phyloP scores from a whole-genome alignment of 2,113 vertebrate species.

The Festucalex cinctus region DNA sequence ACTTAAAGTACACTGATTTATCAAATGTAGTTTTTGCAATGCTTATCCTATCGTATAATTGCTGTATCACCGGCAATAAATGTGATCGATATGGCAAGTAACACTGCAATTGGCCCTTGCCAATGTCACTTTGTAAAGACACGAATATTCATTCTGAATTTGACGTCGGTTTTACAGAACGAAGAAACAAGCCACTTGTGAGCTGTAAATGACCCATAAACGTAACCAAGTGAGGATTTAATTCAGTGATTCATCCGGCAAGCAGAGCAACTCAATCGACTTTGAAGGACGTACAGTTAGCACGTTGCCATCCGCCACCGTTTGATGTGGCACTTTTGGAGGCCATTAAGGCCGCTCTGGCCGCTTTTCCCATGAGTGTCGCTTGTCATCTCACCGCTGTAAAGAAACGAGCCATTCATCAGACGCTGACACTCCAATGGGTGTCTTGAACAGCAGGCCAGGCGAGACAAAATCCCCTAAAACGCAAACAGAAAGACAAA shows the following conservation, averaged over 20 bases:
- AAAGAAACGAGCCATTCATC: conserved; percentile 37
- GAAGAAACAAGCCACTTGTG: background rate
- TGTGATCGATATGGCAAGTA: no score
- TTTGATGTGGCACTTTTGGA: conserved; percentile 8
- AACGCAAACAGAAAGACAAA: conserved; percentile 4
- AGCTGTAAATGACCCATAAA: conserved; percentile 18
- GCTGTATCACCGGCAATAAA: no score
- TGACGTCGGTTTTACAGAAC: background rate
- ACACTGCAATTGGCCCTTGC: no score
- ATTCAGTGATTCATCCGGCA: conserved; percentile 33
- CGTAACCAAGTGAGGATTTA: conserved; percentile 33
- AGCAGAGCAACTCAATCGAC: conserved; percentile 20
- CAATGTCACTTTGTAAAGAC: background rate
- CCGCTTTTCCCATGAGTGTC: conserved; percentile 2
- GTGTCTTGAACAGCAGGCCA: conserved; percentile 24
- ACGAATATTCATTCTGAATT: background rate
- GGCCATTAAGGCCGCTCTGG: conserved; percentile 1
- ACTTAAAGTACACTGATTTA: no score
- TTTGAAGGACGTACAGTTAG: background rate
- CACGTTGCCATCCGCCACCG: conserved; percentile 1
- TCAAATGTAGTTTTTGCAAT: no score
- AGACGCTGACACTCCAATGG: background rate
- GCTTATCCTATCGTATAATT: no score
- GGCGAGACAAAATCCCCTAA: conserved; percentile 35
- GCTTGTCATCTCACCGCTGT: conserved; percentile 4